phyloP scores from a whole-genome alignment of 2,888 invertebrate genomes.

The Himalopsyche anomala region DNA sequence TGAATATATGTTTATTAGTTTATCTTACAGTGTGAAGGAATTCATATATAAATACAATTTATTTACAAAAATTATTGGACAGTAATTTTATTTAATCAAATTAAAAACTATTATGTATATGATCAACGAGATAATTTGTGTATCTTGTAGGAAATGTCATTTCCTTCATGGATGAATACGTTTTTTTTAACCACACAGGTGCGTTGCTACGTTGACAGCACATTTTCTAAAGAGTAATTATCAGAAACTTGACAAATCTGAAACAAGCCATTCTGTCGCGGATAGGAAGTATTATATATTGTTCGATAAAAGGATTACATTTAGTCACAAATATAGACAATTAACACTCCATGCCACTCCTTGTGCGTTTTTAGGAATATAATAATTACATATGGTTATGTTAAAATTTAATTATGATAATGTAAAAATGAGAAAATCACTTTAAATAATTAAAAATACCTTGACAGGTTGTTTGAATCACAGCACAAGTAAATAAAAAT shows the following conservation, averaged over 20 bases:
- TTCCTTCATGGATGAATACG: constrained; percentile 16
- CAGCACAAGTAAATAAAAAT: background rate
- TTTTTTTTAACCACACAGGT: background rate
- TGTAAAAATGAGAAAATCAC: background rate
- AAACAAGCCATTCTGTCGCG: background rate
- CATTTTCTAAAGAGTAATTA: background rate
- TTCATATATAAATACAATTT: too few relatives aligned
- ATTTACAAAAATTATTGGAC: too few relatives aligned
- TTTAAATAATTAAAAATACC: background rate
- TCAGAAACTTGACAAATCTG: background rate
- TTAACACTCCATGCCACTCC: constrained; percentile 23
- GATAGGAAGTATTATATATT: background rate
- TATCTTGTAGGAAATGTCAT: background rate
- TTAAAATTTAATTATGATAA: background rate
- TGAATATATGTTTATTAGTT: too few relatives aligned
- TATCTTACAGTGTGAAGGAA: too few relatives aligned
- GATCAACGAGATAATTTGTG: too few relatives aligned
- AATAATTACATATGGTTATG: background rate
- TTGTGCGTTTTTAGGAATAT: background rate
- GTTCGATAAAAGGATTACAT: background rate
- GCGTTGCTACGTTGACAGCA: constrained; percentile 13
- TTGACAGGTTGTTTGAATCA: background rate
- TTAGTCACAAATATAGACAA: constrained; percentile 11
- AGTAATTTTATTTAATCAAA: too few relatives aligned
- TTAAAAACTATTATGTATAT: too few relatives aligned